Evolutionary conservation across 2,113 vertebrate species (phyloP).

Genomic region (Upupa epops): DNA sequence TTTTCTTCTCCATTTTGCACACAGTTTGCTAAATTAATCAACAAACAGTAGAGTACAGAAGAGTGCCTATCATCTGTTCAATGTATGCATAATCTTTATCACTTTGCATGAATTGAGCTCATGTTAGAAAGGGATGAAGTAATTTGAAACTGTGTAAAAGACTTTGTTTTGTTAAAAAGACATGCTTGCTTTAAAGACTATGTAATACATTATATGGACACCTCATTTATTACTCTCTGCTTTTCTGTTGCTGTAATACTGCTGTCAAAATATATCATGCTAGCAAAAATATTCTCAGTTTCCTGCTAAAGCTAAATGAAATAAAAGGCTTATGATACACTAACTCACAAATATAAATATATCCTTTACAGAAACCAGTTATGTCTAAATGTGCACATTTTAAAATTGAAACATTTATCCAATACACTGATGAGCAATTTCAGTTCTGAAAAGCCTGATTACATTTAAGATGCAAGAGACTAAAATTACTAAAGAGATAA

Average conservation of each 20-base stretch:
- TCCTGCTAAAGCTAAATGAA: slow-evolving; percentile 72
- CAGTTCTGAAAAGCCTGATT: slow-evolving; percentile 73
- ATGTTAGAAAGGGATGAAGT: slow-evolving; percentile 45
- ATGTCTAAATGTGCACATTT: slow-evolving; percentile 69
- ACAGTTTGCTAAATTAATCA: slow-evolving; percentile 52
- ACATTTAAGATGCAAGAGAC: slow-evolving; percentile 76
- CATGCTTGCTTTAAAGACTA: slow-evolving; percentile 59
- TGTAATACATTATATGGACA: slow-evolving; percentile 20
- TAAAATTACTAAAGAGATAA: slow-evolving; percentile 76
- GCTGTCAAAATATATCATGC: slow-evolving; percentile 56
- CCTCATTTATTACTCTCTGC: slow-evolving; percentile 59
- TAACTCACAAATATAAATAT: slow-evolving; percentile 80
- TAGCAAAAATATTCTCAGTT: slow-evolving; percentile 56
- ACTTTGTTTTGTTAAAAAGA: slow-evolving; percentile 55
- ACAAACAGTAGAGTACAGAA: not conserved
- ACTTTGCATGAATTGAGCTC: slow-evolving; percentile 41
- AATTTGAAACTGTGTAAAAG: slow-evolving; percentile 40
- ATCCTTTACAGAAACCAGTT: slow-evolving; percentile 76
- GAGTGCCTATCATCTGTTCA: not conserved
- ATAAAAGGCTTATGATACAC: slow-evolving; percentile 76
- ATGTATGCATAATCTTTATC: not conserved
- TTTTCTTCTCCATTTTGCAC: slow-evolving; percentile 11
- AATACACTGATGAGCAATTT: slow-evolving; percentile 77
- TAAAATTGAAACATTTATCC: slow-evolving; percentile 74
- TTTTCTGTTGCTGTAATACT: slow-evolving; percentile 60